Conservation (phyloP, 2,797 vertebrate genomes). For the Acipenser ruthenus region DNA sequence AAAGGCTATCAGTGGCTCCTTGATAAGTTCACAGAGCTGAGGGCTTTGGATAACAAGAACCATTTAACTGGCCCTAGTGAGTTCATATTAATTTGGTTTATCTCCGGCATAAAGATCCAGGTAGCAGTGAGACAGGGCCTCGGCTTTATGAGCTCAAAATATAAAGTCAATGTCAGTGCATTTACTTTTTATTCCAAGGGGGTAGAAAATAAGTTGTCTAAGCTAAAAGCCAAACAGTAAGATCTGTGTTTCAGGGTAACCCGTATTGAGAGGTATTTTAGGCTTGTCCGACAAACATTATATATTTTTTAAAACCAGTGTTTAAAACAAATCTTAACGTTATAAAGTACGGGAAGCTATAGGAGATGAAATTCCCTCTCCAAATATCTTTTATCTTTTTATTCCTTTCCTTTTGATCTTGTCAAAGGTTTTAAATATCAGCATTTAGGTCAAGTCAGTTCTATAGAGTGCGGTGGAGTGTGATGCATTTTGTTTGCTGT, state of each 20-base stretch:
- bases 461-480: slow-evolving; percentile 30
- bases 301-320: slow-evolving; percentile 52
- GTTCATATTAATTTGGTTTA: slow-evolving; percentile 77
- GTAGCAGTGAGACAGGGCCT: slow-evolving; percentile 67
- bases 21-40: slow-evolving; percentile 64
- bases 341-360: slow-evolving; percentile 23
- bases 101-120: slow-evolving; percentile 55
- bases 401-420: slow-evolving; percentile 16
- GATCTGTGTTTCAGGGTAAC: neutral
- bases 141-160: slow-evolving; percentile 66
- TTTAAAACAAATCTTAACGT: slow-evolving; percentile 35
- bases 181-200: slow-evolving; percentile 21
- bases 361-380: slow-evolving; percentile 7
- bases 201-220: neutral
- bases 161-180: slow-evolving; percentile 65
- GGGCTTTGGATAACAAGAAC: slow-evolving; percentile 49
- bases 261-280: neutral
- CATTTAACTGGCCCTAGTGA: slow-evolving; percentile 61
- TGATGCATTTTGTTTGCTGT: slow-evolving; percentile 49
- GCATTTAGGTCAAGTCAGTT: slow-evolving; percentile 49
- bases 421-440: slow-evolving; percentile 47
- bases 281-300: slow-evolving; percentile 20
- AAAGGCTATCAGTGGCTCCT: slow-evolving; percentile 66
- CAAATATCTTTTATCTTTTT: slow-evolving; percentile 8
- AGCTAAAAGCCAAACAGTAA: neutral